These are phyloP conservation scores for Trichogramma dendrolimi DNA, from an alignment of 2,888 invertebrate species.

Conservation along the genomic window DNA sequence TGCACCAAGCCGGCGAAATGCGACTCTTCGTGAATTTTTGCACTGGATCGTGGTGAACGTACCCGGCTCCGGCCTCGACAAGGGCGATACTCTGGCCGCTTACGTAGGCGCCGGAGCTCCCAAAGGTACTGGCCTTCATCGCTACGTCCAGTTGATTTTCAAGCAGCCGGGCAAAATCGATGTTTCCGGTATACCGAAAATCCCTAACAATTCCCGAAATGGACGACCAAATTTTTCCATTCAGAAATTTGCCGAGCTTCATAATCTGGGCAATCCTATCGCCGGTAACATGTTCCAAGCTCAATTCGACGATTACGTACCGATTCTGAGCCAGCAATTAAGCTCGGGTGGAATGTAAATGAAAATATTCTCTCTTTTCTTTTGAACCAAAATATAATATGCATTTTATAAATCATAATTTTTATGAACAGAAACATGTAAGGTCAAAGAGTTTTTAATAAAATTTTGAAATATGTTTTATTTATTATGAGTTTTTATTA, in stretches of 20 bases:
- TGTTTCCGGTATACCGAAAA: conserved; percentile 50
- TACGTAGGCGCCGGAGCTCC: conserved; percentile 49
- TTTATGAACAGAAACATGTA: too few species aligned
- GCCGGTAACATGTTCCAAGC: conserved; percentile 60
- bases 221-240: conserved; percentile 59
- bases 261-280: conserved; percentile 58
- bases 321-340: conserved; percentile 52
- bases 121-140: conserved; percentile 43
- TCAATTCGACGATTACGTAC: conserved; percentile 61
- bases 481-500: too few species aligned
- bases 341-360: conserved; percentile 53
- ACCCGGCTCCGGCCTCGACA: conserved; percentile 45
- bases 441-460: too few species aligned
- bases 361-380: conserved; percentile 4
- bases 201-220: conserved; percentile 46
- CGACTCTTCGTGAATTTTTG: conserved; percentile 40
- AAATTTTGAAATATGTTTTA: too few species aligned
- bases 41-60: conserved; percentile 51
- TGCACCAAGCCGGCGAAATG: conserved; percentile 42
- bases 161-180: conserved; percentile 48
- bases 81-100: conserved; percentile 47
- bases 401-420: too few species aligned
- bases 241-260: conserved; percentile 58
- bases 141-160: conserved; percentile 47
- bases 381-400: too few species aligned